phyloP scores from a whole-genome alignment of 92 coral and sea anemone genomes.

The Blastomussa wellsi region DNA sequence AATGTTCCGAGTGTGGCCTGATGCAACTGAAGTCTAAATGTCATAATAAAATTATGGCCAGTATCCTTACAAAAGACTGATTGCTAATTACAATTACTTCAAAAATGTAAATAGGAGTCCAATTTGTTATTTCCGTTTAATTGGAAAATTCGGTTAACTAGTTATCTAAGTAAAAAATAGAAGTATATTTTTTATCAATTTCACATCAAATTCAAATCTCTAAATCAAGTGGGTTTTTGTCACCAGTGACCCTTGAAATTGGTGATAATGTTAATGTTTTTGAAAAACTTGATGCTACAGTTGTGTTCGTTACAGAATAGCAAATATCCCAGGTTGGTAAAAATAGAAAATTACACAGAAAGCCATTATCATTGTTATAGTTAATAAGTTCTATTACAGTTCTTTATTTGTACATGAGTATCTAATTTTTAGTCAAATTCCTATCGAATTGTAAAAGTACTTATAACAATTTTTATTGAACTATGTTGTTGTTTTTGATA shows the following conservation, averaged over 20 bases:
- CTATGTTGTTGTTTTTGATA: slow-evolving; percentile 24
- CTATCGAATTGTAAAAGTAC: too few relatives aligned
- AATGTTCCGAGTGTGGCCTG: slow-evolving; percentile 49
- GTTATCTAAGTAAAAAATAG: background rate
- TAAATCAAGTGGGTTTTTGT: background rate
- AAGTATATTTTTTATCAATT: background rate
- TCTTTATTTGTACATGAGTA: too few relatives aligned
- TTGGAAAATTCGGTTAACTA: background rate
- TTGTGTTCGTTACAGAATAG: background rate
- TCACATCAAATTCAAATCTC: background rate
- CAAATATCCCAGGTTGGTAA: background rate
- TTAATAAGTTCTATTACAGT: too few relatives aligned
- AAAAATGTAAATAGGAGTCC: slow-evolving; percentile 16
- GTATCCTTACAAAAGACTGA: slow-evolving; percentile 32
- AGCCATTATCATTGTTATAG: slow-evolving; percentile 20
- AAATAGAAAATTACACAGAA: slow-evolving; percentile 10
- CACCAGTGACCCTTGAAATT: background rate
- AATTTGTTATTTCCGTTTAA: background rate
- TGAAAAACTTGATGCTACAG: background rate
- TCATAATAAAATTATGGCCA: slow-evolving; percentile 41
- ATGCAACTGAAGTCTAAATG: slow-evolving; percentile 46
- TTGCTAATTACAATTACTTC: background rate
- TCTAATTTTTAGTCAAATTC: too few relatives aligned
- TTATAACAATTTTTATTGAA: slow-evolving; percentile 13
- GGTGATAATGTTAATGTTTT: background rate